Evolutionary conservation across 1,140 invertebrate genomes (phyloP).

Genomic region (Caerostris darwini): DNA sequence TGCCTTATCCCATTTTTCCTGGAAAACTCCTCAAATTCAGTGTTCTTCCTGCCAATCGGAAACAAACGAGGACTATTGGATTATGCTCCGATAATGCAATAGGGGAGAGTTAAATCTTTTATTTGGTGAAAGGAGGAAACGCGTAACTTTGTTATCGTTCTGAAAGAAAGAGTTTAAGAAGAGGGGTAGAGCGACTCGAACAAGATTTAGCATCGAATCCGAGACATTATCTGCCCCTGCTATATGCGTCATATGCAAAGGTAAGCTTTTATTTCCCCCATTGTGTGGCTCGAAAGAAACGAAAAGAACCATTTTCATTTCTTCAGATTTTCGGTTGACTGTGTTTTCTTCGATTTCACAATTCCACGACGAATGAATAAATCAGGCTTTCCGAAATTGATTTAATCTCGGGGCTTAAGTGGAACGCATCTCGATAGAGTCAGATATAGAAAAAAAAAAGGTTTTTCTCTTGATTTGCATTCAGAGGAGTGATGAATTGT

Average conservation of each 20-base stretch:
- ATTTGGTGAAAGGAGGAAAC: not conserved
- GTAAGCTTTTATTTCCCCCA: conserved; percentile 41
- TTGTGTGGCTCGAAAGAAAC: not conserved
- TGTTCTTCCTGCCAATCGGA: conserved; percentile 31
- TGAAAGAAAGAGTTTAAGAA: conserved; percentile 25
- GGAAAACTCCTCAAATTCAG: not conserved
- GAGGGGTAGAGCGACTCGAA: not conserved
- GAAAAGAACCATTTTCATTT: conserved; percentile 18
- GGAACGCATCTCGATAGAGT: not conserved
- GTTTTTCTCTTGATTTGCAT: not conserved
- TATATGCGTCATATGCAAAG: not conserved
- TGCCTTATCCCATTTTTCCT: not conserved
- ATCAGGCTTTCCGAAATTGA: conserved; percentile 10
- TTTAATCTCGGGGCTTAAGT: conserved; percentile 9
- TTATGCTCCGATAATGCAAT: conserved; percentile 52
- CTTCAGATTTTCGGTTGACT: conserved; percentile 27
- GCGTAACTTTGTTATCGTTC: conserved; percentile 19
- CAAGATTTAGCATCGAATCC: not conserved
- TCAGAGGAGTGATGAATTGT: not conserved
- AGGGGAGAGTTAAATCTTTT: conserved; percentile 48
- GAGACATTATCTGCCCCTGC: not conserved
- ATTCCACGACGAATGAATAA: not conserved
- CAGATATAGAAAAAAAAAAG: not conserved
- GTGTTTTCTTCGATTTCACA: conserved; percentile 34
- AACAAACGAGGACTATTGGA: conserved; percentile 57